Evolutionary conservation across 1,140 invertebrate species (phyloP).

Genomic region (Pissodes strobi): DNA sequence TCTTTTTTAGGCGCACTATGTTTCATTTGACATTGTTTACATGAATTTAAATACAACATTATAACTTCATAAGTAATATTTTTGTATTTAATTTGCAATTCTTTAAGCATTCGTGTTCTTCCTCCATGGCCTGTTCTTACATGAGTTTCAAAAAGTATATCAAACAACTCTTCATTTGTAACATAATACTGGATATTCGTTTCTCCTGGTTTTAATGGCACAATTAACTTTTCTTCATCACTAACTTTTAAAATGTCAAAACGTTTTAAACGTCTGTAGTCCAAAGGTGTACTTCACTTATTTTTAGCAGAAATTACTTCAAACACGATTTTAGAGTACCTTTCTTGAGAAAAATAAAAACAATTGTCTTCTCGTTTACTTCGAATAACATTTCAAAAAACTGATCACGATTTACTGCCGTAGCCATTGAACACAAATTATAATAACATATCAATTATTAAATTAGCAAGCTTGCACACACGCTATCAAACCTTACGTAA

Average conservation of each 20-base stretch:
- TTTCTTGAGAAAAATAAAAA: slow-evolving; percentile 38
- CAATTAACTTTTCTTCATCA: slow-evolving; percentile 43
- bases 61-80: slow-evolving; percentile 41
- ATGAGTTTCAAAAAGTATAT: slow-evolving; percentile 44
- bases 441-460: too few species aligned
- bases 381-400: slow-evolving; percentile 35
- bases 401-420: slow-evolving; percentile 21
- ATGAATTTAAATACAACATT: slow-evolving; percentile 45
- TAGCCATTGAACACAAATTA: too few species aligned
- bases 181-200: slow-evolving; percentile 46
- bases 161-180: slow-evolving; percentile 46
- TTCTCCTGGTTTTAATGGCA: slow-evolving; percentile 37
- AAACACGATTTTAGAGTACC: slow-evolving; percentile 29
- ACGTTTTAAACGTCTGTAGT: slow-evolving; percentile 36
- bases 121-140: slow-evolving; percentile 45
- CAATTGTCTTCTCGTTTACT: slow-evolving; percentile 35
- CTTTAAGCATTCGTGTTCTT: slow-evolving; percentile 46
- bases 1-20: slow-evolving; percentile 39
- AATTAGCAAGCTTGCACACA: too few species aligned
- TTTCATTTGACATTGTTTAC: slow-evolving; percentile 37
- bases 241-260: slow-evolving; percentile 38
- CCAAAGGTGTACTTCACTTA: slow-evolving; percentile 29
- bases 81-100: slow-evolving; percentile 38
- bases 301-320: slow-evolving; percentile 33
- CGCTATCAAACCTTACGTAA: too few species aligned